Conservation (phyloP, 2,888 invertebrate genomes). For the Drosophila eohydei region DNA sequence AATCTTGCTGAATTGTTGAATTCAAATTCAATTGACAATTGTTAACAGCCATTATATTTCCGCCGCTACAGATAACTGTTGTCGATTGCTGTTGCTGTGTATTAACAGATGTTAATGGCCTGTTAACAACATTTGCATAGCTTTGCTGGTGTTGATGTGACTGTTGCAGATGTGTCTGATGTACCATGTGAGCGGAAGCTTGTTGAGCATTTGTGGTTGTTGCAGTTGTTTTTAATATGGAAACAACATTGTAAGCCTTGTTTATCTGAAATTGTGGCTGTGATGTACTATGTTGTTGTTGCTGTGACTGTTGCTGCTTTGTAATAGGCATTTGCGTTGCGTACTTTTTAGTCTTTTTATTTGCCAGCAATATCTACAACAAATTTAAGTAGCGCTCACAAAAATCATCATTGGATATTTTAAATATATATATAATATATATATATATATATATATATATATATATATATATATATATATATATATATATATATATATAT, state of each 20-base stretch:
- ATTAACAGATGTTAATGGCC: slow-evolving; percentile 34
- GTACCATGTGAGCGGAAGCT: slow-evolving; percentile 28
- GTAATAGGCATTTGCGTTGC: slow-evolving; percentile 56
- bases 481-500: neutral
- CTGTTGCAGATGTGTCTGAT: slow-evolving; percentile 42
- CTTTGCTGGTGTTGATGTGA: slow-evolving; percentile 61
- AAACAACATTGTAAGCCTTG: slow-evolving; percentile 75
- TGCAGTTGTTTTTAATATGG: slow-evolving; percentile 62
- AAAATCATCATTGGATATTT: slow-evolving; percentile 28
- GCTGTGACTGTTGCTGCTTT: slow-evolving; percentile 56
- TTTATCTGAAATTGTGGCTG: slow-evolving; percentile 77
- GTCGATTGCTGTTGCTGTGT: slow-evolving; percentile 40
- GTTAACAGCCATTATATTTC: slow-evolving; percentile 61
- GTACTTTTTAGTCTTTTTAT: slow-evolving; percentile 81
- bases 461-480: neutral
- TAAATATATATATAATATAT: neutral
- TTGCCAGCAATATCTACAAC: slow-evolving; percentile 80
- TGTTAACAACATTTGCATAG: slow-evolving; percentile 66
- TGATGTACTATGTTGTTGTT: slow-evolving; percentile 57
- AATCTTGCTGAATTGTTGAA: slow-evolving; percentile 28
- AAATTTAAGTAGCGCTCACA: slow-evolving; percentile 47
- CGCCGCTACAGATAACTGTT: slow-evolving; percentile 59
- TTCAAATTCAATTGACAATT: slow-evolving; percentile 47
- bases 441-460: neutral
- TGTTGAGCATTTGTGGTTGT: slow-evolving; percentile 49